Evolutionary conservation across 2,888 invertebrate genomes (phyloP), one percentile per base, ranked within the genome.

Genomic region (Nesidiocoris tenuis): DNA sequence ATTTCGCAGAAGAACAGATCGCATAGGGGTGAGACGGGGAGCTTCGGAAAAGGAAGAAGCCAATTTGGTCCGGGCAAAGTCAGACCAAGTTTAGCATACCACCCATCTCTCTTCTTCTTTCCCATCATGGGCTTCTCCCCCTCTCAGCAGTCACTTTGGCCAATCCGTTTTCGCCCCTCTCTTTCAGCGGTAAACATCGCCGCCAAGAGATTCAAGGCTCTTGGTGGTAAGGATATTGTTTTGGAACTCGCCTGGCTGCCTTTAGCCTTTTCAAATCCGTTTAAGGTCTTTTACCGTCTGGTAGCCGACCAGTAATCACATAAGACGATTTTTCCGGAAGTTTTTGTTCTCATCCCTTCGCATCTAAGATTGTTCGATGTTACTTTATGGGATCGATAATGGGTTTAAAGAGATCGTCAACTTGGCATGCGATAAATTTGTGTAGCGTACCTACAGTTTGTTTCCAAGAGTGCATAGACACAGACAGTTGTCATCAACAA

Each of bases 31-130:
- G 7, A 18, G 56, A 21, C 16, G 16, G 9, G 22, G 56, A n/a
- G 16, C 56, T 21, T 9, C n/a, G 56, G 55, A 39, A 39, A 39
- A 39, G 39, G 39, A 39, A 39, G 39, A 39, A 39, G 68, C 68
- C 68, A 68, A 68, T 68, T 56, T 67, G 3, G 39, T 39, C 39
- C 12, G 39, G 39, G 39, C 5, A 3, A 39, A 39, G 39, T 39
- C 3, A 67, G 57, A 19, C 57, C 56, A 56, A 68, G 68, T 68
- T 68, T 57, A 68, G 68, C 68, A 57, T 68, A 25, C 21, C 18
- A 2, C 66, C 66, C 21, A 19, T 66, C 55, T 54, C 18, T 17
- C 7, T 19, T 63, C 21, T 63, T 21, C 22, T 21, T 63, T 21
- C 21, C 21, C 63, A 19, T 63, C 22, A 7, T 39, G 39, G 39